Base-by-base conservation (phyloP, 2,113 vertebrate species). In the Hydrochoerus hydrochaeris region DNA sequence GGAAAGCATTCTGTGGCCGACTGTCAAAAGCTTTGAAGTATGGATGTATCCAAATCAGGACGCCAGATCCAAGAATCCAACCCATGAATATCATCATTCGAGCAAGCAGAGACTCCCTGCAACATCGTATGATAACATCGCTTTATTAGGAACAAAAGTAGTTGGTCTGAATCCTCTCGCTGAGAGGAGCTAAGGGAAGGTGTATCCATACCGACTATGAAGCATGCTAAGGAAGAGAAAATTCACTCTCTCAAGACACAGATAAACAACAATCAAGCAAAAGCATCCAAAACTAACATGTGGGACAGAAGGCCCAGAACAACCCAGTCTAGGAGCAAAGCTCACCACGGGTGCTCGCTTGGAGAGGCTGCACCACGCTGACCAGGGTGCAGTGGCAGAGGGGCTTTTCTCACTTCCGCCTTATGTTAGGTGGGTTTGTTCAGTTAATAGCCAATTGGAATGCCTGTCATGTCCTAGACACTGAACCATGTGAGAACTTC, bases 111-210 rank as follows among this genome's bases (percentile, higher is more conserved):
- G 63, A 71, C 26, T 35, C 38, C 81, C 30, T 54, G 22, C 2
- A 67, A 62, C 8, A 90, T 63, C 94, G 57, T 81, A 1, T 69
- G 85, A 91, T 32, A 81, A 20, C 17, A 84, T 75, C 63, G 71
- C 9, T 88, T 86, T 87, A 95, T 86, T 92, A 85, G 60, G 35
- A 87, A 92, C n/a, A 92, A 90, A 95, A 89, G 41, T 69, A 32
- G 84, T 93, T n/a, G 49, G 49, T 60, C n/a, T 69, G 60, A 94
- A 80, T 9, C 78, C 80, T 49, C 75, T 77, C 12, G n/a, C 35
- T 46, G 24, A 63, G 20, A 93, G 17, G 52, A 30, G 28, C 87
- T 58, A 83, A 92, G 71, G 16, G 44, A 44, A 35, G 2, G 19
- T 28, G 52, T 30, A 35, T 32, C 32, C 7, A 63, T 49, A 19